Conservation (phyloP, 1,140 invertebrate species). For the Brachystomella parvula region DNA sequence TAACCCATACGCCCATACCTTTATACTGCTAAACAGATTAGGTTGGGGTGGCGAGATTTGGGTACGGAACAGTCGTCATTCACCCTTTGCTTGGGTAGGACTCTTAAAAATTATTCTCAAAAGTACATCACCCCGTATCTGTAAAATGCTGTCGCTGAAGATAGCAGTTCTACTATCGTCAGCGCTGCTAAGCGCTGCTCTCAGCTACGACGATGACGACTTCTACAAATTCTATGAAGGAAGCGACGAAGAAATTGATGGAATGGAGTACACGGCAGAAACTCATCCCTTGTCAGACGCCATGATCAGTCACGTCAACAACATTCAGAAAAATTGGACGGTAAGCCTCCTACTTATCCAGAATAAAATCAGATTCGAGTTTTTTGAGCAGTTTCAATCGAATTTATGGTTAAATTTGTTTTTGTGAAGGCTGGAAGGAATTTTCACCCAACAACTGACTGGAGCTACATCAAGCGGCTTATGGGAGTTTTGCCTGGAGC, state of each 20-base stretch:
- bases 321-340: conserved; percentile 57
- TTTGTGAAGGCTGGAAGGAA: conserved; percentile 57
- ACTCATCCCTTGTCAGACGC: conserved; percentile 48
- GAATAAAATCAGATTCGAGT: not conserved
- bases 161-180: not conserved
- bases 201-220: not conserved
- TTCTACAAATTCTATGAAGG: not conserved
- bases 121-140: not conserved
- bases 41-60: too few species aligned
- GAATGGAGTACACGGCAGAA: not conserved
- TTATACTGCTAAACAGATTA: too few species aligned
- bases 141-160: not conserved
- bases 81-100: too few species aligned
- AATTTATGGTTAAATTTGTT: conserved; percentile 15
- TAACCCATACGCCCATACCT: too few species aligned
- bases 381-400: not conserved
- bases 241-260: not conserved
- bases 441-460: conserved; percentile 52
- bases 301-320: conserved; percentile 54
- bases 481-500: conserved; percentile 61
- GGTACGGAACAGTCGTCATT: too few species aligned
- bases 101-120: too few species aligned
- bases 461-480: conserved; percentile 54
- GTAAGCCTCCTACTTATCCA: conserved; percentile 35
- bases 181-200: not conserved